A percentile compares a stretch with the other conserved stretches of the same genome.
Conservation (phyloP, 2,113 vertebrate species). For the Antechinus flavipes region DNA sequence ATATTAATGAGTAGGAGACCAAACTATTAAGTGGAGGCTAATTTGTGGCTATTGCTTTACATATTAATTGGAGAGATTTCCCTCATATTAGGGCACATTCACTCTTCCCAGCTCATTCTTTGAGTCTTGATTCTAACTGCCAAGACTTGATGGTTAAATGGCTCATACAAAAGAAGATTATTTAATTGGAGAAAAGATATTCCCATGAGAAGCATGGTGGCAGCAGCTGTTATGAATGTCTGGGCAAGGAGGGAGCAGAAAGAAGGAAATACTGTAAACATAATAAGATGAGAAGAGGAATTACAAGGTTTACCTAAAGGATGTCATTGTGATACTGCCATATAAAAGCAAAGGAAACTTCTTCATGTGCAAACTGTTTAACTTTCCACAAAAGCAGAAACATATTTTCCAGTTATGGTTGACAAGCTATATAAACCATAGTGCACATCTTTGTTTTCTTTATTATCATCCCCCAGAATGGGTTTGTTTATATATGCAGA, state of each 20-base stretch:
- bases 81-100: constrained; percentile 51
- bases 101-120: constrained; percentile 17
- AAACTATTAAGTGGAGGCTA: constrained; percentile 70
- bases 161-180: constrained; percentile 1
- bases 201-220: not conserved
- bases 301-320: constrained; percentile 29
- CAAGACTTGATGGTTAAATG: not conserved
- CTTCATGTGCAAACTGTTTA: constrained; percentile 59
- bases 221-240: constrained; percentile 11
- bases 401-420: constrained; percentile 61
- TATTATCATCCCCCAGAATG: constrained; percentile 55
- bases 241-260: not conserved
- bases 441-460: constrained; percentile 72
- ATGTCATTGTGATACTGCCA: constrained; percentile 28
- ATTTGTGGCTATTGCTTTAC: constrained; percentile 64
- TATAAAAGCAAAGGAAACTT: constrained; percentile 72
- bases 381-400: constrained; percentile 78
- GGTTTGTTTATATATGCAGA: constrained; percentile 74
- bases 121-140: constrained; percentile 24
- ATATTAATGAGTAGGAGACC: constrained; percentile 64
- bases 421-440: constrained; percentile 75
- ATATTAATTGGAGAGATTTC: constrained; percentile 72
- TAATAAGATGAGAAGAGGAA: constrained; percentile 6
- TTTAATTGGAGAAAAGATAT: constrained; percentile 5
- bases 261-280: not conserved